Evolutionary conservation across 30 jellyfish, hydroid and myxozoan genomes (phyloP).

Genomic region (Hydractinia symbiolongicarpus): DNA sequence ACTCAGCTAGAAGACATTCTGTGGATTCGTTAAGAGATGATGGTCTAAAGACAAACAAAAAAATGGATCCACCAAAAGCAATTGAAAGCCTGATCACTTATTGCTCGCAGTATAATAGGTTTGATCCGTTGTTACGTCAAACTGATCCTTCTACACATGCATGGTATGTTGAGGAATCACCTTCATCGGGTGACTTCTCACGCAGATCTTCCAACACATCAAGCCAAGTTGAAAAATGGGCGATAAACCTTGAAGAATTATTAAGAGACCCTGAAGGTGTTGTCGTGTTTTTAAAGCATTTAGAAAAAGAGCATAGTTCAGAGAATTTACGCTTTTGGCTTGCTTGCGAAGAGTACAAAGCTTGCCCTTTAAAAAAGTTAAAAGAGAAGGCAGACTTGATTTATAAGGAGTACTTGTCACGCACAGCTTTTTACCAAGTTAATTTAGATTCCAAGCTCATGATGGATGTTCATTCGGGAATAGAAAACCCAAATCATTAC

Average conservation of each 20-base stretch:
- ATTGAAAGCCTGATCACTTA: constrained; percentile 40
- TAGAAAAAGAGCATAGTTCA: constrained; percentile 90
- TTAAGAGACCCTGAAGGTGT: constrained; percentile 75
- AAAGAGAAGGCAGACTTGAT: constrained; percentile 53
- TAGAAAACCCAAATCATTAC: constrained; percentile 61
- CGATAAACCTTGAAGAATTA: constrained; percentile 46
- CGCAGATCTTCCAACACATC: not conserved
- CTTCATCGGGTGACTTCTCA: not conserved
- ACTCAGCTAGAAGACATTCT: not conserved
- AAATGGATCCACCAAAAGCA: constrained; percentile 29
- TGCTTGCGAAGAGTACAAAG: constrained; percentile 77
- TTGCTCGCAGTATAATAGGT: constrained; percentile 38
- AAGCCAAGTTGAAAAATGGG: constrained; percentile 74
- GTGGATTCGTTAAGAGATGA: constrained; percentile 24
- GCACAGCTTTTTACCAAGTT: constrained; percentile 65
- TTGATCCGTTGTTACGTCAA: constrained; percentile 46
- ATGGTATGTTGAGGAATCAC: constrained; percentile 16
- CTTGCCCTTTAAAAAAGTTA: constrained; percentile 53
- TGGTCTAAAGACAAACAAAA: not conserved
- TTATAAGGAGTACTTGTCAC: constrained; percentile 61
- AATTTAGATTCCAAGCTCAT: constrained; percentile 70
- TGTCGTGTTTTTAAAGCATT: constrained; percentile 50
- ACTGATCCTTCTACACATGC: constrained; percentile 11
- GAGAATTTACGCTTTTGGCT: constrained; percentile 90
- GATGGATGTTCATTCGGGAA: constrained; percentile 59